Evolutionary conservation across 2,888 invertebrate genomes (phyloP).

Genomic region (Synanthedon andrenaeformis): DNA sequence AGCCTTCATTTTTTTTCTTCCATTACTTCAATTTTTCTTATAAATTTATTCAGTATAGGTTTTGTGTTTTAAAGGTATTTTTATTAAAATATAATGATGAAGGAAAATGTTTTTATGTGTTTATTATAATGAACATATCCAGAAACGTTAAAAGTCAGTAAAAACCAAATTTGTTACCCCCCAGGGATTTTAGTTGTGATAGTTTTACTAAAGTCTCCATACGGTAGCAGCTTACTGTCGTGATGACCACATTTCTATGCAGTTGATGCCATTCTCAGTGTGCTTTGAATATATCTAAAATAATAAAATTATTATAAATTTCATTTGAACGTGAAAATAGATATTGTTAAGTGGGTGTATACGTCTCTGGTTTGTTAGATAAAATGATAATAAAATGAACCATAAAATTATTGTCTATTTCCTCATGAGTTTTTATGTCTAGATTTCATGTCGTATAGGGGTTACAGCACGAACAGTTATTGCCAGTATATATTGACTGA

Average conservation of each 20-base stretch:
- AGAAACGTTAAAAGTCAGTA: background rate
- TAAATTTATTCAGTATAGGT: too few relatives aligned
- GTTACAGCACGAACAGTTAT: background rate
- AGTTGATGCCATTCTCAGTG: constrained; percentile 30
- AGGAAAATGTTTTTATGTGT: too few relatives aligned
- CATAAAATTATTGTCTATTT: background rate
- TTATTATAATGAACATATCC: background rate
- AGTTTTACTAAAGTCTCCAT: constrained; percentile 30
- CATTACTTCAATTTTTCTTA: too few relatives aligned
- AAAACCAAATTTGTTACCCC: constrained; percentile 22
- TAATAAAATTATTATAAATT: constrained; percentile 26
- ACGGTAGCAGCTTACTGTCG: constrained; percentile 45
- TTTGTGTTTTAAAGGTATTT: too few relatives aligned
- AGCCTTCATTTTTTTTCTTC: too few relatives aligned
- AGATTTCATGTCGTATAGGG: too few relatives aligned
- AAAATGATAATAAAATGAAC: background rate
- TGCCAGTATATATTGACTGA: background rate
- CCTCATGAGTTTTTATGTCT: too few relatives aligned
- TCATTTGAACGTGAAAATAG: constrained; percentile 10
- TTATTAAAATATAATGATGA: too few relatives aligned
- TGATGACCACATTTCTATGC: constrained; percentile 53
- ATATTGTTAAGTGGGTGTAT: background rate
- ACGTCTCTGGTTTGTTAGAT: background rate
- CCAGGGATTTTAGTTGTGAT: constrained; percentile 46
- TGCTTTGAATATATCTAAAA: constrained; percentile 43